Percentiles rank a stretch among this genome's conserved stretches.
These are phyloP conservation scores for Pomacea canaliculata DNA, from an alignment of 2,888 invertebrate genomes.

Conservation along the genomic window DNA sequence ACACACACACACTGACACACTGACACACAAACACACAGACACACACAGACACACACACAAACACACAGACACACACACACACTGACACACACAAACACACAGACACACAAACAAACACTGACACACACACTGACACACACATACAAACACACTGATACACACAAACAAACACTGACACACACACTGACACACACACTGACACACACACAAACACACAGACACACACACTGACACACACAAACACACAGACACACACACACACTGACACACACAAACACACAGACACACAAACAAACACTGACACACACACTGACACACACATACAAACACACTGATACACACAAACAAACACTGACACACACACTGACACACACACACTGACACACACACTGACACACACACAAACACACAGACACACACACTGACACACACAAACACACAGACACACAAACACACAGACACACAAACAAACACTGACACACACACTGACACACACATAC, in stretches of 20 bases:
- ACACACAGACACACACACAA: slow-evolving; percentile 7
- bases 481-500: not conserved
- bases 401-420: not conserved
- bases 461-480: slow-evolving; percentile 9
- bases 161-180: not conserved
- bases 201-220: too few species aligned
- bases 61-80: not conserved
- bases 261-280: not conserved
- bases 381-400: slow-evolving; percentile 1
- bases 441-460: too few species aligned
- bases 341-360: not conserved
- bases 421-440: slow-evolving; percentile 4
- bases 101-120: too few species aligned
- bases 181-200: not conserved
- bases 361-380: slow-evolving; percentile 11
- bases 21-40: too few species aligned
- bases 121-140: slow-evolving; percentile 10
- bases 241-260: not conserved
- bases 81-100: not conserved
- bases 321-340: not conserved
- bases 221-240: slow-evolving; percentile 11
- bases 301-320: slow-evolving; percentile 1
- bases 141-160: not conserved
- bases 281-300: slow-evolving; percentile 3
- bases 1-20: not conserved